phyloP scores from a whole-genome alignment of 2,797 vertebrate species.

The Gambusia yucatana region DNA sequence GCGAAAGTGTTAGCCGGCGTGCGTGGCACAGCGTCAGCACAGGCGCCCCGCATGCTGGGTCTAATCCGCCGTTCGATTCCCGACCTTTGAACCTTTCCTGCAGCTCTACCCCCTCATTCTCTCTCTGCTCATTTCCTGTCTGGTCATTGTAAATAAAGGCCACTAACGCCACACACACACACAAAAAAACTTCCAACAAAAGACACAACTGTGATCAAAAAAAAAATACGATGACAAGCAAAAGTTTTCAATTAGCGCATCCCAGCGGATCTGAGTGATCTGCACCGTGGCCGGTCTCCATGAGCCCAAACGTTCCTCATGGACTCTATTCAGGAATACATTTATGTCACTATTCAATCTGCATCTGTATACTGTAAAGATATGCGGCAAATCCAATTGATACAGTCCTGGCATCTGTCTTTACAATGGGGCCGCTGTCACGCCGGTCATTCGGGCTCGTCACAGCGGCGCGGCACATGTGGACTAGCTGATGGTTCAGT shows the following conservation, averaged over 20 bases:
- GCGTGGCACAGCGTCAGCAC: neutral
- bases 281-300: neutral
- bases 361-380: slow-evolving; percentile 17
- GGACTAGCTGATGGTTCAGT: slow-evolving; percentile 17
- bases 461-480: slow-evolving; percentile 12
- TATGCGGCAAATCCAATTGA: slow-evolving; percentile 30
- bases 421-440: slow-evolving; percentile 23
- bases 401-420: slow-evolving; percentile 9
- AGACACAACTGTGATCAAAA: neutral
- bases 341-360: slow-evolving; percentile 4
- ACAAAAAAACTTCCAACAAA: neutral
- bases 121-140: neutral
- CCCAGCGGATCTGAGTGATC: neutral
- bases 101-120: neutral
- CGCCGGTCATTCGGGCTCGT: slow-evolving; percentile 19
- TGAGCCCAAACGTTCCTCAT: neutral
- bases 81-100: neutral
- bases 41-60: neutral
- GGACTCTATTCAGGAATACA: neutral
- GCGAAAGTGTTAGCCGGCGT: no score
- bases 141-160: neutral
- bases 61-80: neutral
- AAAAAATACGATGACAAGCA: neutral
- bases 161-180: neutral
- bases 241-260: slow-evolving; percentile 1